Evolutionary conservation across 2,888 invertebrate species (phyloP).

Genomic region (Hyalella azteca): DNA sequence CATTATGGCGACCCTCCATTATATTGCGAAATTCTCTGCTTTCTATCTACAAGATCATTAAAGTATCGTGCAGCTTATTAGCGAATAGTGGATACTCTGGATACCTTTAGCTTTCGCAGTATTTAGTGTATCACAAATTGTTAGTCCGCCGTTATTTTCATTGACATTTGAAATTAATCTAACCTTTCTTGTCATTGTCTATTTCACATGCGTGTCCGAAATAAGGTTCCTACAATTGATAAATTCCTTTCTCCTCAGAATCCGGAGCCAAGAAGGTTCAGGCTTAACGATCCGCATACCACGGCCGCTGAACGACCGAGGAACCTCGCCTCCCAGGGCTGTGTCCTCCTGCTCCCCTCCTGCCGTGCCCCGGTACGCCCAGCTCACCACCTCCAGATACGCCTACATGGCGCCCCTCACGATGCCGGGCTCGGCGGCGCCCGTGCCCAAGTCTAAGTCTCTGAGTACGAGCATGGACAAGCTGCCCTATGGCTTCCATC

Average conservation of each 20-base stretch:
- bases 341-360: not conserved
- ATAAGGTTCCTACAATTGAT: too few species aligned
- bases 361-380: slow-evolving; percentile 31
- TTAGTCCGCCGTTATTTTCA: too few species aligned
- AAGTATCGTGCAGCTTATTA: too few species aligned
- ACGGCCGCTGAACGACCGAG: slow-evolving; percentile 43
- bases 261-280: slow-evolving; percentile 52
- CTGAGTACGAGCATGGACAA: slow-evolving; percentile 56
- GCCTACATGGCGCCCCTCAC: slow-evolving; percentile 22
- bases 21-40: too few species aligned
- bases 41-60: too few species aligned
- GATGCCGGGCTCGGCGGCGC: not conserved
- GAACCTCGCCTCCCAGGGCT: not conserved
- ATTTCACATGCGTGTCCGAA: too few species aligned
- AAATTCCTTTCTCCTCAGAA: slow-evolving; percentile 30
- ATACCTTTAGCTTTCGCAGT: too few species aligned
- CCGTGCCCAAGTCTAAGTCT: slow-evolving; percentile 52
- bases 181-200: too few species aligned
- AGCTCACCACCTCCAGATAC: slow-evolving; percentile 43
- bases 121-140: too few species aligned
- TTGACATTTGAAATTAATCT: too few species aligned
- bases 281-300: slow-evolving; percentile 55
- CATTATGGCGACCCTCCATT: too few species aligned
- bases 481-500: slow-evolving; percentile 37
- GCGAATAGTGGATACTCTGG: too few species aligned